Evolutionary conservation across 2,888 invertebrate species (phyloP), one percentile per base, ranked within the genome.

Genomic region (Eubasilissa splendida): DNA sequence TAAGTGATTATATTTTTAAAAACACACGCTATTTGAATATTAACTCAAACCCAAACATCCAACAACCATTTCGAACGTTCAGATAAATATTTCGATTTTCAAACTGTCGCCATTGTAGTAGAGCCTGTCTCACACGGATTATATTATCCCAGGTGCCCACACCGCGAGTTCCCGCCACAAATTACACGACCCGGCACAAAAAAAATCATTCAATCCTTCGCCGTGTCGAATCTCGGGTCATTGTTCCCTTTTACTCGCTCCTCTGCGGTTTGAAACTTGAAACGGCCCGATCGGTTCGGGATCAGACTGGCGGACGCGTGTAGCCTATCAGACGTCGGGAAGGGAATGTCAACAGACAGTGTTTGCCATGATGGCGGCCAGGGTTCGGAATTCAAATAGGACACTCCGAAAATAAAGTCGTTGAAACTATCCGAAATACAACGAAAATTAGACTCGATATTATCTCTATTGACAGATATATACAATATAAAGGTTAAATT

Each of bases 281-380:
- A 71, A 71, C 71, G 71, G 22, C 54, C 33, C 54, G 71, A 71
- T 71, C 53, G 71, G 71, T 31, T 53, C 11, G 68, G 71, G 71
- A 22, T 71, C 31, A 53, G 71, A 71, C 71, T 71, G 71, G 71
- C 71, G 54, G 71, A 71, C 71, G 71, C 54, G 54, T 71, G 52
- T 54, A 71, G 54, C 54, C 71, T 53, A 71, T 71, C 71, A 71
- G 71, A 71, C 71, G 22, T 71, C 53, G 71, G 71, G 56, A 71
- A 33, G 71, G 54, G 54, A 54, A 71, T 71, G 71, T 71, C 71
- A 71, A 71, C 71, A 71, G 14, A 11, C 54, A 10, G 54, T 71
- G 71, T 71, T 71, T 71, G 71, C 31, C 31, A 11, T 54, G 9
- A 9, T 31, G 71, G 71, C 71, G 54, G 54, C 58, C 42, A 50